Conservation (phyloP, 2,888 invertebrate genomes). For the Dermolepida albohirtum region DNA sequence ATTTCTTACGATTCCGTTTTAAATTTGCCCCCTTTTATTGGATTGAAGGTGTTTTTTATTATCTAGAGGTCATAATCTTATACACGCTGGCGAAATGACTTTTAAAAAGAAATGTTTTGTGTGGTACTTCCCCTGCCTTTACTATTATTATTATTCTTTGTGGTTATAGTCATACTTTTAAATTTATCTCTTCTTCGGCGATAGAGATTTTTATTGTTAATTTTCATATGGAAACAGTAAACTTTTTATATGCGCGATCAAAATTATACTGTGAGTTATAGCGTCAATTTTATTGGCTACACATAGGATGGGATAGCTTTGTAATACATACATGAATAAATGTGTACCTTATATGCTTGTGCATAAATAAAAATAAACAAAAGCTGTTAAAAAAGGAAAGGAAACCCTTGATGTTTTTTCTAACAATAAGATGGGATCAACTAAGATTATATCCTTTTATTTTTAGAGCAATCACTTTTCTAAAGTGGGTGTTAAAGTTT, state of each 20-base stretch:
- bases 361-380: constrained; percentile 27
- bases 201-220: constrained; percentile 54
- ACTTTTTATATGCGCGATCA: constrained; percentile 41
- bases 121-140: constrained; percentile 45
- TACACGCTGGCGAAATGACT: constrained; percentile 47
- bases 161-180: constrained; percentile 46
- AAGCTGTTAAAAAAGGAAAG: neutral
- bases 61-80: constrained; percentile 41
- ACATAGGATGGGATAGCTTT: constrained; percentile 9
- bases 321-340: constrained; percentile 17
- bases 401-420: constrained; percentile 17
- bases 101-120: constrained; percentile 51
- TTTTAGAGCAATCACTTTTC: too few relatives aligned
- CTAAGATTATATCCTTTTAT: too few relatives aligned
- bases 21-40: constrained; percentile 51
- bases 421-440: neutral
- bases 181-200: constrained; percentile 48
- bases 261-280: constrained; percentile 28
- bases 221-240: constrained; percentile 49
- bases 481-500: too few relatives aligned
- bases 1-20: constrained; percentile 45
- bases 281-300: constrained; percentile 38
- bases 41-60: constrained; percentile 50
- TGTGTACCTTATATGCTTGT: constrained; percentile 8
- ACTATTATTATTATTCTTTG: constrained; percentile 50